Evolutionary conservation across 2,797 vertebrate species (phyloP).

Genomic region (Lemur catta): DNA sequence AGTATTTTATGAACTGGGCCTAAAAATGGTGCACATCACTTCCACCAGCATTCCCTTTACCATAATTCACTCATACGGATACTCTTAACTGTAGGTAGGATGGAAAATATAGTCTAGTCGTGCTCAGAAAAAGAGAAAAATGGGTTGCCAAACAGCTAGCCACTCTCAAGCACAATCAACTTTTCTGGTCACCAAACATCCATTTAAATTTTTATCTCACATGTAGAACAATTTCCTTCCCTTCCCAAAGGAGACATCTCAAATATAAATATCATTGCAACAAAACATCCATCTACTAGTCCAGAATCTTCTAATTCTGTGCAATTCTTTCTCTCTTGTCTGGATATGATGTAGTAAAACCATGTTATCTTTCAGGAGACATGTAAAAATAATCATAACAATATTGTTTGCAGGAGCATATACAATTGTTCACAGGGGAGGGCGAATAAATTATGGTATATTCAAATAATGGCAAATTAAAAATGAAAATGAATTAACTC

Average conservation of each 20-base stretch:
- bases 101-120: background rate
- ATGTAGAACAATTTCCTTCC: background rate
- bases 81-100: background rate
- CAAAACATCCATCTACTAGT: background rate
- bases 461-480: background rate
- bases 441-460: background rate
- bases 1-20: background rate
- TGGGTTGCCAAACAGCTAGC: background rate
- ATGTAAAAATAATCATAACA: background rate
- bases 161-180: background rate
- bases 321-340: background rate
- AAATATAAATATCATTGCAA: background rate
- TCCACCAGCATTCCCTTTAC: background rate
- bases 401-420: background rate
- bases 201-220: background rate
- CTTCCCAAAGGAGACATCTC: background rate
- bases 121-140: background rate
- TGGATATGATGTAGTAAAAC: background rate
- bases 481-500: background rate
- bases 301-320: background rate
- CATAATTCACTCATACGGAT: background rate
- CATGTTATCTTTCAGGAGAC: background rate
- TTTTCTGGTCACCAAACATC: background rate
- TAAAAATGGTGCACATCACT: background rate
- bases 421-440: background rate